Base-by-base conservation (phyloP, 2,888 invertebrate species). In the Phortica magna region DNA sequence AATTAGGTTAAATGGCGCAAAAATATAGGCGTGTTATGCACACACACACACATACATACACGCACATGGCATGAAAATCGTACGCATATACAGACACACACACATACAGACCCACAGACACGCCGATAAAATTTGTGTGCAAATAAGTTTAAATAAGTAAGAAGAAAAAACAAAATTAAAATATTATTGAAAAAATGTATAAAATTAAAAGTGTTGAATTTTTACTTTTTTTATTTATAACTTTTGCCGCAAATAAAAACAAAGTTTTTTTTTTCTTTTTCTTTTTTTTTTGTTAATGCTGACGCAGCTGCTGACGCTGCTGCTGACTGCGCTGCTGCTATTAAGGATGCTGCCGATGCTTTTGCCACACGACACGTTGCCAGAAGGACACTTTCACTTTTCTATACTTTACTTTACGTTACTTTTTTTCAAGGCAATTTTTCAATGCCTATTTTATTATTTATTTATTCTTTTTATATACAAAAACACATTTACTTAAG, bases 11-110 rank as follows among this genome's bases (percentile, higher is more conserved):
- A 22, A 48, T 22, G 48, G 48, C 65, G 74, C 74, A 61, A 41
- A 48, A 42, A 7, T 61, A 53, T 22, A 65, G 61, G 41, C 22
- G 31, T 67, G 67, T 39, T 9, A 41, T 71, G 14, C 17, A 73
- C 14, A 61, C 61, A 48, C 64, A 74, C 19, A 71, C 75, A 75
- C 57, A 70, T 65, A 73, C 75, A 53, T 73, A 75, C 77, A 73
- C 75, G 74, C 57, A 19, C 31, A 22, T 14, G 41, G 5, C 12
- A 7, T 31, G 31, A 31, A 31, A 31, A 31, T 31, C 31, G 3
- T 31, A 31, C 31, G 31, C n/a, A 9, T 17, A 75, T 67, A 41
- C 77, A 70, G 75, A 68, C 71, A 74, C 59, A 41, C 71, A 78
- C 72, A 77, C 70, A 75, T 67, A 41, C 77, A 70, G 75, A 68